These are phyloP conservation scores for Eidolon dupreanum DNA, from an alignment of 2,797 vertebrate species.

Conservation along the genomic window DNA sequence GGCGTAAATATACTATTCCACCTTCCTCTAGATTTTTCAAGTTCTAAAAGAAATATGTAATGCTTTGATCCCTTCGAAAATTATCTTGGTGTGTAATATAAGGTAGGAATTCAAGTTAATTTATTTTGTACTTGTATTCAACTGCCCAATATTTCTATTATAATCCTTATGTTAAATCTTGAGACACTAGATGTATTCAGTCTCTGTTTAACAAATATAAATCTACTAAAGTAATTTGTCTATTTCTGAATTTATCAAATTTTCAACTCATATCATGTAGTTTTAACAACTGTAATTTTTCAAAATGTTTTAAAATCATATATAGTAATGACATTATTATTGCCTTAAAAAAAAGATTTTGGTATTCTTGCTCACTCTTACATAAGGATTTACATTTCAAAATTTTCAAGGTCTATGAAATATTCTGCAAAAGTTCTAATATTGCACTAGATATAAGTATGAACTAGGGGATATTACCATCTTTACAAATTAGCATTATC, in stretches of 20 bases:
- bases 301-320: background rate
- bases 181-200: background rate
- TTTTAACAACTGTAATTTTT: background rate
- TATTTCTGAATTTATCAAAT: slow-evolving; percentile 24
- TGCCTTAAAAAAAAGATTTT: background rate
- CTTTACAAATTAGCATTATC: background rate
- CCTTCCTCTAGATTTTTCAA: background rate
- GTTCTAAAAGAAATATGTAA: slow-evolving; percentile 35
- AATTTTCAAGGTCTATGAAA: background rate
- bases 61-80: background rate
- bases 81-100: background rate
- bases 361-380: background rate
- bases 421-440: background rate
- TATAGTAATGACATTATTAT: background rate
- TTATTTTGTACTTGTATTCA: background rate
- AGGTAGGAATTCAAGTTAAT: slow-evolving; percentile 29
- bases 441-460: background rate
- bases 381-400: background rate
- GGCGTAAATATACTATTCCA: background rate
- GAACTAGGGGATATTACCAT: background rate
- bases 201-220: slow-evolving; percentile 3
- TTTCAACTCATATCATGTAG: background rate
- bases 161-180: slow-evolving; percentile 21
- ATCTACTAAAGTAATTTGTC: slow-evolving; percentile 35
- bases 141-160: background rate